Evolutionary conservation across 2,113 vertebrate genomes (phyloP), one percentile per base, ranked within the genome.

Genomic region (Collichthys lucidus): DNA sequence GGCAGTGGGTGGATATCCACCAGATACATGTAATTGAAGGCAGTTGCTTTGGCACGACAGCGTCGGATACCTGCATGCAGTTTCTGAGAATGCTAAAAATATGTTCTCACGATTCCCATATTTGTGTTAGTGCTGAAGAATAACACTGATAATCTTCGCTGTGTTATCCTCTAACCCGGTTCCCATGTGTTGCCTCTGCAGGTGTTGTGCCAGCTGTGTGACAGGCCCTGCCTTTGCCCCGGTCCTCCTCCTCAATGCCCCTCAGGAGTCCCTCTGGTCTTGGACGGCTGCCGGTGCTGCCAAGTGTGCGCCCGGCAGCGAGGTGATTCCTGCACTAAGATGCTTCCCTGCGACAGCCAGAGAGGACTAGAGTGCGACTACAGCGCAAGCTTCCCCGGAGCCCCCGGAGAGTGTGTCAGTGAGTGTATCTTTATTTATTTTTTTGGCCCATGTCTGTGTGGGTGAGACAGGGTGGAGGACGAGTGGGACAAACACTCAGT

Each of bases 271-370:
- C 89, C 96, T 0, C 86, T 97, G 80, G 95, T 98, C 57, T 87
- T 92, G 90, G 98, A 99, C 0, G 96, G 96, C 55, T 99, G 98
- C n/a, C 91, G 93, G 47, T 99, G 98, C 93, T 99, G 98, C 86
- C 94, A 83, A 87, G 86, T 98, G 46, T 99, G 98, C 0, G 96
- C 97, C 0, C 92, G 96, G 26, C 95, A 95, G 84, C 92, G 92
- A 74, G 97, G 97, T 3, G 96, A 98, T 86, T 69, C 95, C 77
- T 99, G 98, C 4, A 95, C 95, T 20, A 83, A 93, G 35, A 89
- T 92, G 82, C 79, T 95, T 0, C 79, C 96, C 77, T 99, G 98
- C 0, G 97, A 98, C 90, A 61, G 52, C 85, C 95, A 88, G 86
- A 94, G 92, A 71, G 96, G 95, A 11, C 96, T 99, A 71, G 53